Evolutionary conservation across 1,140 invertebrate genomes (phyloP).

Genomic region (Hypothenemus hampei): DNA sequence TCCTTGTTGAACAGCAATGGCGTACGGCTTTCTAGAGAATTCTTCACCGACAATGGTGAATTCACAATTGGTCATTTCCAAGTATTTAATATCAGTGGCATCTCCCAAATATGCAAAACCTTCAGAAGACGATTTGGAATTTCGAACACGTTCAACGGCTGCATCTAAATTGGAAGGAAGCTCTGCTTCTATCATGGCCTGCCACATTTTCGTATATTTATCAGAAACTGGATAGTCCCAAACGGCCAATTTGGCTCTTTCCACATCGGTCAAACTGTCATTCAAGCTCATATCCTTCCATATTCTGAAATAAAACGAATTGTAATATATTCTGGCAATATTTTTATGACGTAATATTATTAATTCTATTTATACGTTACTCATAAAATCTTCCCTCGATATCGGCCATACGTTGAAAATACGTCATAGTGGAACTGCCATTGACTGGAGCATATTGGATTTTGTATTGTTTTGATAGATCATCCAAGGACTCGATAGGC

Average conservation of each 20-base stretch:
- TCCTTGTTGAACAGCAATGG: slow-evolving; percentile 92
- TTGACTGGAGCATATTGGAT: slow-evolving; percentile 88
- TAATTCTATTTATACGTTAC: slow-evolving; percentile 54
- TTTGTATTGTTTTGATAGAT: slow-evolving; percentile 91
- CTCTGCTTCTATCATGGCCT: slow-evolving; percentile 87
- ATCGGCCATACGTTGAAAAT: slow-evolving; percentile 93
- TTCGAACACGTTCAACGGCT: slow-evolving; percentile 72
- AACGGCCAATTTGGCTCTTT: slow-evolving; percentile 89
- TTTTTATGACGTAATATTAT: background rate
- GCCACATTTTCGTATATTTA: slow-evolving; percentile 98
- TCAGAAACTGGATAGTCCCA: slow-evolving; percentile 99
- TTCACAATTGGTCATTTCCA: slow-evolving; percentile 82
- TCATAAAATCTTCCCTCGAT: slow-evolving; percentile 94
- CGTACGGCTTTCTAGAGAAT: slow-evolving; percentile 94
- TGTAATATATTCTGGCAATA: background rate
- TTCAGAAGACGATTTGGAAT: slow-evolving; percentile 67
- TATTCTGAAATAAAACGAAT: slow-evolving; percentile 61
- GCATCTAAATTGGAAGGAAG: slow-evolving; percentile 73
- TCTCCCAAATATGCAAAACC: slow-evolving; percentile 92
- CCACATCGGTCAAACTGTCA: slow-evolving; percentile 81
- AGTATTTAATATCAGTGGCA: slow-evolving; percentile 87
- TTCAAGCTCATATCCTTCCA: slow-evolving; percentile 98
- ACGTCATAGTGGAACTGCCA: slow-evolving; percentile 81
- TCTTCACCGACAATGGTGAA: slow-evolving; percentile 89
- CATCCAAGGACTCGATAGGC: slow-evolving; percentile 87